These are phyloP conservation scores for Drosophila setifemur DNA, from an alignment of 1,140 invertebrate species.

Conservation along the genomic window DNA sequence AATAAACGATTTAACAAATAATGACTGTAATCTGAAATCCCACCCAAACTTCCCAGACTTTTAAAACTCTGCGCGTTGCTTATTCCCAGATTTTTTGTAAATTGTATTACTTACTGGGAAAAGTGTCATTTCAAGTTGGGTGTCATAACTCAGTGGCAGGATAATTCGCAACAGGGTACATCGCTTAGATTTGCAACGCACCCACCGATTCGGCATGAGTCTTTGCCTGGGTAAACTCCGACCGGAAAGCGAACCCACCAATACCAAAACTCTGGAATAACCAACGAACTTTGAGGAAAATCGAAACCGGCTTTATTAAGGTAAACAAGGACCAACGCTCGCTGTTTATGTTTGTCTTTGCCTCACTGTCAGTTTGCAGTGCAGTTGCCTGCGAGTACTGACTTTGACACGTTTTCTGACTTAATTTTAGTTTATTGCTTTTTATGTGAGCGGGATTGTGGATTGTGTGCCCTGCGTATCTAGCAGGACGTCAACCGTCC, in stretches of 20 bases:
- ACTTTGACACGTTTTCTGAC: conserved; percentile 81
- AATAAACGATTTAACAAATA: too few species aligned
- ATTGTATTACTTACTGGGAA: background rate
- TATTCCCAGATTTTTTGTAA: conserved; percentile 1
- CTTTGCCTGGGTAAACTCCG: too few species aligned
- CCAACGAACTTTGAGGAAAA: background rate
- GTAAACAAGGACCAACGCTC: conserved; percentile 70
- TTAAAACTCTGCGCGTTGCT: too few species aligned
- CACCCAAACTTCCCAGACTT: background rate
- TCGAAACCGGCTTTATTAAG: conserved; percentile 57
- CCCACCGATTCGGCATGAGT: conserved; percentile 24
- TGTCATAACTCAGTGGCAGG: conserved; percentile 19
- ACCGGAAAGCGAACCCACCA: too few species aligned
- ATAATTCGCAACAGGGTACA: conserved; percentile 21
- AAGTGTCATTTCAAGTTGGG: conserved; percentile 16
- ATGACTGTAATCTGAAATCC: too few species aligned
- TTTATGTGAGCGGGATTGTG: conserved; percentile 39
- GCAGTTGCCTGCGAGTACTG: conserved; percentile 72
- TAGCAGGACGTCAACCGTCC: conserved; percentile 24
- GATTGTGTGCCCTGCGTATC: conserved; percentile 55
- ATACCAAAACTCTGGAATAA: too few species aligned
- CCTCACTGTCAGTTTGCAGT: conserved; percentile 72
- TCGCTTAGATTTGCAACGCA: conserved; percentile 1
- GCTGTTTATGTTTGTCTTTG: conserved; percentile 76
- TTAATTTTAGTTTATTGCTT: conserved; percentile 81